Percentiles rank a stretch among this genome's conserved stretches.
phyloP scores from a whole-genome alignment of 2,888 invertebrate species.

The Conops quadrifasciatus region DNA sequence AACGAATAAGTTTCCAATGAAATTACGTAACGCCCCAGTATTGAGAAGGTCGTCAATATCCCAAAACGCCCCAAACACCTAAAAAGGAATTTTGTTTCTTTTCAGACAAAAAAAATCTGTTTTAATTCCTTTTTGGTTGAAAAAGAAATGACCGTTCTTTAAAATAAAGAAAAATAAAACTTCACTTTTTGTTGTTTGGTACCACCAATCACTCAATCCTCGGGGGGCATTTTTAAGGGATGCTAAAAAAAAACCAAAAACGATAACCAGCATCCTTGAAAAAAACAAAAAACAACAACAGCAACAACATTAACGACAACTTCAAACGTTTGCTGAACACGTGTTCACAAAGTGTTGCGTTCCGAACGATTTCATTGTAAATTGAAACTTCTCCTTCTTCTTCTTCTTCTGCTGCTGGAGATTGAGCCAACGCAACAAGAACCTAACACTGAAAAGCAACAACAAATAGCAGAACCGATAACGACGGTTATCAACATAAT shows the following conservation, averaged over 20 bases:
- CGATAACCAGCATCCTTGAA: not conserved
- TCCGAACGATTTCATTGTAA: slow-evolving; percentile 29
- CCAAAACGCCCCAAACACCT: slow-evolving; percentile 5
- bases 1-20: not conserved
- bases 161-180: not conserved
- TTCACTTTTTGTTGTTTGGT: not conserved
- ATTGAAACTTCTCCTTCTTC: slow-evolving; percentile 9
- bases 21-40: not conserved
- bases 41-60: not conserved
- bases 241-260: slow-evolving; percentile 7
- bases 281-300: slow-evolving; percentile 1
- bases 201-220: not conserved
- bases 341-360: slow-evolving; percentile 30
- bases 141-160: not conserved
- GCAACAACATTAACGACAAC: slow-evolving; percentile 3
- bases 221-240: slow-evolving; percentile 12
- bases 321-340: slow-evolving; percentile 22
- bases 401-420: too few species aligned
- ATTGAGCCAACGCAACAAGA: not conserved
- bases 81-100: not conserved
- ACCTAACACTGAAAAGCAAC: not conserved
- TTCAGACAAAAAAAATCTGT: not conserved
- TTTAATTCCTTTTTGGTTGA: not conserved
- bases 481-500: not conserved
- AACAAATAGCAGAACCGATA: not conserved